These are phyloP conservation scores for Megaceryle maxima DNA, from an alignment of 2,113 vertebrate species.

Conservation along the genomic window DNA sequence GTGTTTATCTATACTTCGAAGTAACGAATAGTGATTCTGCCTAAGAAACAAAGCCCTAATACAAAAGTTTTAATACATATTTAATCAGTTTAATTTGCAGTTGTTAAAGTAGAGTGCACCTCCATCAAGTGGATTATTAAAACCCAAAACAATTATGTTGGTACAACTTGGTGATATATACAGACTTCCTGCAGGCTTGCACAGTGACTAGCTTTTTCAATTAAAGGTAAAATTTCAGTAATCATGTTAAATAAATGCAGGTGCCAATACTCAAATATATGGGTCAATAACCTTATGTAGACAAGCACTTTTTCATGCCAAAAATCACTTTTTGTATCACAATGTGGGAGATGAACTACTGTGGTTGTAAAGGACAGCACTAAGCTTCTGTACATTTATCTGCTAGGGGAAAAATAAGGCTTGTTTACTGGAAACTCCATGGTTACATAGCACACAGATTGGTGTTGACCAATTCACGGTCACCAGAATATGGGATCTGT, in stretches of 20 bases:
- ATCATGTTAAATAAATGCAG: not conserved
- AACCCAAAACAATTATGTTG: not conserved
- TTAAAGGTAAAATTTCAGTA: not conserved
- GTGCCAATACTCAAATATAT: not conserved
- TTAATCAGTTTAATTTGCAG: not conserved
- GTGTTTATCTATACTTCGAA: not conserved
- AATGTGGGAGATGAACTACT: not conserved
- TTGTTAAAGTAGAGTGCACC: not conserved
- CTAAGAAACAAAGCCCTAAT: not conserved
- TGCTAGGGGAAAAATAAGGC: not conserved
- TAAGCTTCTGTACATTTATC: not conserved
- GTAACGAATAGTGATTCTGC: not conserved
- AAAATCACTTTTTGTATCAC: not conserved
- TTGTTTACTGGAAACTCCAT: not conserved
- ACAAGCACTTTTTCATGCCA: not conserved
- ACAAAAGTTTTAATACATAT: not conserved
- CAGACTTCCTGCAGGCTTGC: not conserved
- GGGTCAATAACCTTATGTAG: not conserved
- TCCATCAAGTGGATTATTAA: not conserved
- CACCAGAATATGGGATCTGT: not conserved
- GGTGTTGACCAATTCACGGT: not conserved
- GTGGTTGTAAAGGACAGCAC: not conserved
- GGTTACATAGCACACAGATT: not conserved
- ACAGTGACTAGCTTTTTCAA: not conserved
- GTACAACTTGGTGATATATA: not conserved